phyloP scores from a whole-genome alignment of 2,113 vertebrate species.

The Dasypus novemcinctus region DNA sequence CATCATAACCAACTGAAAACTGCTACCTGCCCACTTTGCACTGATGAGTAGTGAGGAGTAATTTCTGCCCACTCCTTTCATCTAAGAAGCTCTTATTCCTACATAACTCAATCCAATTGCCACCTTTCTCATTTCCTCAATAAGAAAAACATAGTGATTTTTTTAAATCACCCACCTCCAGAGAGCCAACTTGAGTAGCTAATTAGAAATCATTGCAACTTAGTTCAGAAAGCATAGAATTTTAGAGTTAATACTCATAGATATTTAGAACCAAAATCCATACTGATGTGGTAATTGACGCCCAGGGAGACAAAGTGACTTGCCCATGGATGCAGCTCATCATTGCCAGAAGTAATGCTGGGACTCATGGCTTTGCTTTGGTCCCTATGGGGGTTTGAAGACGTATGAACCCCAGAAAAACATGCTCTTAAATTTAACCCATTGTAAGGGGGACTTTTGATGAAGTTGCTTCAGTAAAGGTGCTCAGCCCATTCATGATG shows the following conservation, averaged over 20 bases:
- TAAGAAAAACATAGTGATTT: neutral
- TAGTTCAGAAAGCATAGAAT: neutral
- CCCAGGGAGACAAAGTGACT: neutral
- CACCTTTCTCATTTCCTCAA: neutral
- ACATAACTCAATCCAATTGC: neutral
- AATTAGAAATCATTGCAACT: neutral
- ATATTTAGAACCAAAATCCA: neutral
- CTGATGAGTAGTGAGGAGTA: neutral
- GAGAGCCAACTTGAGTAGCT: neutral
- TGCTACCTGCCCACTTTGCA: accelerated
- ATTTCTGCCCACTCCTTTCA: neutral
- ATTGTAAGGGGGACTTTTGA: too few relatives aligned
- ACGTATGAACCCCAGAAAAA: too few relatives aligned
- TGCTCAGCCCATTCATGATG: too few relatives aligned
- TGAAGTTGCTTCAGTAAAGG: too few relatives aligned
- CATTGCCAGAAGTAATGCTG: neutral
- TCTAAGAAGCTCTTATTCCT: neutral
- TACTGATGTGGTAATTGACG: neutral
- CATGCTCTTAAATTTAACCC: too few relatives aligned
- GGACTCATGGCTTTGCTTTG: too few relatives aligned
- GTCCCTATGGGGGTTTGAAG: too few relatives aligned
- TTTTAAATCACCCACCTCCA: neutral
- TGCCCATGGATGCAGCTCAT: neutral
- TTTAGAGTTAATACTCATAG: neutral
- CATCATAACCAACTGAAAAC: neutral